A percentile compares a stretch with the other conserved stretches of the same genome.
These are phyloP conservation scores for Drosophila tristis DNA, from an alignment of 1,140 invertebrate genomes.

Conservation along the genomic window DNA sequence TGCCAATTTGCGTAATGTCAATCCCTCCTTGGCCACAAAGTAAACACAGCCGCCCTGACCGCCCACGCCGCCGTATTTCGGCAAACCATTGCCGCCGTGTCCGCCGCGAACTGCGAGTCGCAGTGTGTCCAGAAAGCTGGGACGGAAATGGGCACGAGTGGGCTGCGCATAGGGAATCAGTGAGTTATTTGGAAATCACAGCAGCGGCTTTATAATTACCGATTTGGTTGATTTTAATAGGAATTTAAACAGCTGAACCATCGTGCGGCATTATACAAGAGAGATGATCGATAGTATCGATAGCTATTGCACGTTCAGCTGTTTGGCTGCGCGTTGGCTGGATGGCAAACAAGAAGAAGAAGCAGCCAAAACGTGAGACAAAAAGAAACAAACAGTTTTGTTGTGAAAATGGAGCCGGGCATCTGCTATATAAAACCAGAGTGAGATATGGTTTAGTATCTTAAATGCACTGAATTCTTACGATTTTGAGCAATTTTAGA, in stretches of 20 bases:
- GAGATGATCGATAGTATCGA: constrained; percentile 22
- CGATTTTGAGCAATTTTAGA: constrained; percentile 7
- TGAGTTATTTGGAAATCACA: neutral
- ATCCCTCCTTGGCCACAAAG: constrained; percentile 87
- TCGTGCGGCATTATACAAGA: constrained; percentile 31
- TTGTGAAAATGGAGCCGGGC: constrained; percentile 81
- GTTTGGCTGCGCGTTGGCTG: constrained; percentile 9
- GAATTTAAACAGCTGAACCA: constrained; percentile 78
- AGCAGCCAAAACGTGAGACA: constrained; percentile 37
- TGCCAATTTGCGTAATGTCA: constrained; percentile 86
- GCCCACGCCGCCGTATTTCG: constrained; percentile 92
- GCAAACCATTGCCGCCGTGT: constrained; percentile 90
- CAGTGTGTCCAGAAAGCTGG: constrained; percentile 89
- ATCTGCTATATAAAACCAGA: constrained; percentile 86
- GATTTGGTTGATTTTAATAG: constrained; percentile 72
- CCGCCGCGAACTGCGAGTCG: constrained; percentile 90
- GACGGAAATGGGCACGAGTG: constrained; percentile 68
- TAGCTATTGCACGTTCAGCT: neutral
- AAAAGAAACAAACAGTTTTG: constrained; percentile 3
- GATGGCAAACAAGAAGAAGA: constrained; percentile 24
- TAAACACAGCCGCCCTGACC: constrained; percentile 94
- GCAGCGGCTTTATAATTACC: constrained; percentile 24
- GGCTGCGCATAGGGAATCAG: constrained; percentile 31
- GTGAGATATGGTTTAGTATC: constrained; percentile 57
- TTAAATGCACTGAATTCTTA: neutral